Evolutionary conservation across 2,797 vertebrate genomes (phyloP).

Genomic region (Rhinophrynus dorsalis): DNA sequence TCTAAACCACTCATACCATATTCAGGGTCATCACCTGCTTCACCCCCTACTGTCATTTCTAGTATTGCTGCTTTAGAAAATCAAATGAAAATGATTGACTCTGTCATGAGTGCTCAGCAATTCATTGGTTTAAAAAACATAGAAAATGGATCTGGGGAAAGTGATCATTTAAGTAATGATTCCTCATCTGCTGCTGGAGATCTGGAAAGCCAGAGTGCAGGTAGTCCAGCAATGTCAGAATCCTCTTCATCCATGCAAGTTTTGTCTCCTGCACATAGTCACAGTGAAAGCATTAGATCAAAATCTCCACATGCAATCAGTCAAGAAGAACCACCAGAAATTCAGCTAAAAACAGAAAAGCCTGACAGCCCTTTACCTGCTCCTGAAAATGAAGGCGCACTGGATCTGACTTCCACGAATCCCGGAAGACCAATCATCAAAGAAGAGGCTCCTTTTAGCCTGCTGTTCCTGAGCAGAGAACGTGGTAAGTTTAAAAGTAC

Average conservation of each 20-base stretch:
- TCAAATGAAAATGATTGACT: slow-evolving; percentile 98
- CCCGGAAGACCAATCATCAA: slow-evolving; percentile 85
- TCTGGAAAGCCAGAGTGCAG: slow-evolving; percentile 88
- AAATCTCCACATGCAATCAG: slow-evolving; percentile 83
- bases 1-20: slow-evolving; percentile 77
- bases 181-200: slow-evolving; percentile 84
- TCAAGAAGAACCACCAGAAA: slow-evolving; percentile 81
- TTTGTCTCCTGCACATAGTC: slow-evolving; percentile 87
- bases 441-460: slow-evolving; percentile 95
- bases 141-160: slow-evolving; percentile 85
- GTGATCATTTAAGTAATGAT: slow-evolving; percentile 87
- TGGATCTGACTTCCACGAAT: slow-evolving; percentile 93
- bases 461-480: slow-evolving; percentile 96
- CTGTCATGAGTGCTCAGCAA: slow-evolving; percentile 83
- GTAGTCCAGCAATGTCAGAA: slow-evolving; percentile 92
- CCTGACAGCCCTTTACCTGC: slow-evolving; percentile 86
- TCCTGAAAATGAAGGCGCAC: slow-evolving; percentile 85
- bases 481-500: slow-evolving; percentile 85
- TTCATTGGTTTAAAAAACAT: slow-evolving; percentile 77
- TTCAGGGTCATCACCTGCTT: slow-evolving; percentile 79
- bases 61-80: slow-evolving; percentile 97
- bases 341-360: slow-evolving; percentile 93
- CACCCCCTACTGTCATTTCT: slow-evolving; percentile 91
- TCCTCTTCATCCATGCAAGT: slow-evolving; percentile 92
- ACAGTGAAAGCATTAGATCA: slow-evolving; percentile 85